Evolutionary conservation across 2,888 invertebrate species (phyloP).

Genomic region (Drosophila suboccidentalis): DNA sequence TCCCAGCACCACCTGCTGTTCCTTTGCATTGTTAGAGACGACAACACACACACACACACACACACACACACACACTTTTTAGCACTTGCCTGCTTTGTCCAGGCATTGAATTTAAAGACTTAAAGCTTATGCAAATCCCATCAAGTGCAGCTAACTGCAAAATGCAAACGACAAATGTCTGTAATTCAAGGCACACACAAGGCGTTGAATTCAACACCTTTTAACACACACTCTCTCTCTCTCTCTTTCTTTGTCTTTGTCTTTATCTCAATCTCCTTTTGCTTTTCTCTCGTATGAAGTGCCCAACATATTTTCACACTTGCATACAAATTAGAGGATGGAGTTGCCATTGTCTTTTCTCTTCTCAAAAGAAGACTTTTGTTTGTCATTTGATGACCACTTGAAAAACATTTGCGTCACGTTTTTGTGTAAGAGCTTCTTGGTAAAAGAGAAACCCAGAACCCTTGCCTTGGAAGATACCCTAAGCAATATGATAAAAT

Average conservation of each 20-base stretch:
- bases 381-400: constrained; percentile 70
- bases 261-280: background rate
- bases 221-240: constrained; percentile 5
- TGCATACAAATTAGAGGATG: constrained; percentile 59
- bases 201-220: constrained; percentile 74
- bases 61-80: background rate
- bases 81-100: constrained; percentile 9
- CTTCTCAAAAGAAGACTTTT: constrained; percentile 21
- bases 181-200: constrained; percentile 50
- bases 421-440: constrained; percentile 40
- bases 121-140: constrained; percentile 61
- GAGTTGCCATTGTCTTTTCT: constrained; percentile 31
- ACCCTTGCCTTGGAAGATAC: constrained; percentile 1
- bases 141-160: constrained; percentile 39
- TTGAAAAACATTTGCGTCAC: constrained; percentile 67
- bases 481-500: background rate
- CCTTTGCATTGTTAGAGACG: constrained; percentile 24
- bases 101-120: constrained; percentile 67
- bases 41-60: constrained; percentile 6
- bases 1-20: constrained; percentile 29
- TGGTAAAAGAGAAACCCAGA: constrained; percentile 33
- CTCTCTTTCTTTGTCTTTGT: background rate
- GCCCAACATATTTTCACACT: constrained; percentile 31
- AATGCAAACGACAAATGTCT: constrained; percentile 39
- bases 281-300: constrained; percentile 34